Base-by-base conservation (phyloP, 2,888 invertebrate genomes). In the Erebia ligea region DNA sequence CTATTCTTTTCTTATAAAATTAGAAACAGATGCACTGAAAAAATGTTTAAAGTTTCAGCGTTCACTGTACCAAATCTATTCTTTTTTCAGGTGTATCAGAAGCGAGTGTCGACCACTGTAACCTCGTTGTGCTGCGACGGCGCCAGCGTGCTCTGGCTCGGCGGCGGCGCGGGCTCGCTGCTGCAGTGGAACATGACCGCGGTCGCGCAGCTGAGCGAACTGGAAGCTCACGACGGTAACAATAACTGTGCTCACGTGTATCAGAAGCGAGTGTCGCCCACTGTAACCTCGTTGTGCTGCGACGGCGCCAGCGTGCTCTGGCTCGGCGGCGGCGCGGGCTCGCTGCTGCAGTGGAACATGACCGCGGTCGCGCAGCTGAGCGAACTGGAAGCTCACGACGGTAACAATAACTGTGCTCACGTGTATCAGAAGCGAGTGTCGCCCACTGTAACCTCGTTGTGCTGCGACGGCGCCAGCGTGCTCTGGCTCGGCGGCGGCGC, bases 141-240 rank as follows among this genome's bases (percentile, higher is more conserved):
- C 52, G 76, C 80, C 59, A 78, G 82, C 75, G 85, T 88, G 71
- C 81, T 95, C 75, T 90, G 94, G 87, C 85, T 94, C 65, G 95
- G 94, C 11, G 90, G 77, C n/a, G 21, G 56, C 6, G 76, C 80
- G 50, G 95, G 95, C 56, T 17, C 84, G 6, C 80, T 95, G 66
- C 85, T 87, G 69, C 85, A 92, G 68, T 95, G 95, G 94, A 89
- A 94, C 81, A 88, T 94, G 80, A 86, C 90, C 73, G 87, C 90
- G 2, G 94, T 93, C 21, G 79, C 86, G 2, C 91, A 94, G 74
- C 79, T 89, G 15, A 81, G 81, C 34, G 85, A 94, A 77, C 83
- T 94, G 42, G 82, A 90, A 70, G 95, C 95, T 52, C 97, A 56
- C 21, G 56, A 56, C 56, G 56, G 56, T 56, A 21, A 56, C 19